Evolutionary conservation across 2,888 invertebrate genomes (phyloP), one percentile per base, ranked within the genome.

Genomic region (Sesia bembeciformis): DNA sequence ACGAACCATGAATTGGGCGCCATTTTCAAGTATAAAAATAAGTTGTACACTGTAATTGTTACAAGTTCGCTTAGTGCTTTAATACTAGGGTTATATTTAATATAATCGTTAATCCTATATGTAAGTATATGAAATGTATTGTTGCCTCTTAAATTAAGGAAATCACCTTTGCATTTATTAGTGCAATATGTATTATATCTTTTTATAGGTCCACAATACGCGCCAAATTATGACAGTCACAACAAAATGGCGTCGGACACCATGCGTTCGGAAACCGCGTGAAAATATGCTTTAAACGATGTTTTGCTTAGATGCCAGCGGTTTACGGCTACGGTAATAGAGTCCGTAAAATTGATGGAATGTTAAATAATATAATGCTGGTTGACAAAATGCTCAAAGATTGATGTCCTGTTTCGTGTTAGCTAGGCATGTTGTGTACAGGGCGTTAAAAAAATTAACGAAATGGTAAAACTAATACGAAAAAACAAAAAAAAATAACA

Each of bases 331-430:
- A 69, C 65, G 68, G 66, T 70, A 63, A 66, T 62, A 60, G 67
- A 73, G 71, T 74, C 70, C 71, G 67, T 73, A 65, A 71, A 72
- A 74, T 72, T 72, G 74, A 66, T 72, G 75, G 75, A 75, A 66
- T 72, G 76, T 71, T 72, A 68, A 63, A 70, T 60, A 60, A 63
- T 64, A 63, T 71, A 74, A 74, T 72, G 74, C 72, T 71, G 77
- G 70, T 73, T 68, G 68, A 74, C 62, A 65, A 64, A 72, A 81
- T 81, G 85, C 84, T 86, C 84, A 84, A 85, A 74, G 74, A 58
- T 74, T 68, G 80, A 78, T 55, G 77, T 81, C 78, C 62, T 60
- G 61, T 69, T 74, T 50, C 50, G 39, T 39, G 38, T 38, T 46
- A 46, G 39, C 38, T 38, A 50, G 50, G 39, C 39, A 4, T 50